These are phyloP conservation scores for Hipparchia sbordonii DNA, from an alignment of 2,888 invertebrate genomes.

Conservation along the genomic window DNA sequence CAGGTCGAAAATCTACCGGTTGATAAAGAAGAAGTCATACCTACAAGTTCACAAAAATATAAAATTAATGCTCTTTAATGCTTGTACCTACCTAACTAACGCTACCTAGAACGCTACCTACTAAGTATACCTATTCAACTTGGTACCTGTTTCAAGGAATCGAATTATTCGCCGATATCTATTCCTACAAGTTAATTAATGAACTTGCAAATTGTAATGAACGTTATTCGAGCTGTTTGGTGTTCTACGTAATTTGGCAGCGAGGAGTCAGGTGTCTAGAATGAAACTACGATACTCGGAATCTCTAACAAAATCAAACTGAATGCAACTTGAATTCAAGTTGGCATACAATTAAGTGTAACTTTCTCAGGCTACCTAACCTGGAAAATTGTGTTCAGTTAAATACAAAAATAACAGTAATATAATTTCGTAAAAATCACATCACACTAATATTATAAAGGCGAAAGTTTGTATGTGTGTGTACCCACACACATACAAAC, in stretches of 20 bases:
- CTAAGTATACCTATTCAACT: neutral
- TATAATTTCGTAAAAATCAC: too few relatives aligned
- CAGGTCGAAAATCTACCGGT: too few relatives aligned
- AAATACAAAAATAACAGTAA: too few relatives aligned
- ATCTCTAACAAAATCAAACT: constrained; percentile 25
- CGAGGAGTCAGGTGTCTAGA: constrained; percentile 19
- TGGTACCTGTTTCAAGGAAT: neutral
- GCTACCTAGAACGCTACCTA: too few relatives aligned
- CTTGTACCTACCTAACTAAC: too few relatives aligned
- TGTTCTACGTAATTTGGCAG: constrained; percentile 23
- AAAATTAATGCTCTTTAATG: too few relatives aligned
- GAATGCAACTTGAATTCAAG: constrained; percentile 21
- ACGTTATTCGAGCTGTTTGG: constrained; percentile 11
- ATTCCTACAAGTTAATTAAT: neutral
- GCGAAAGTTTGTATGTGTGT: too few relatives aligned
- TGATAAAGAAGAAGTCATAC: too few relatives aligned
- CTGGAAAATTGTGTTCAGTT: neutral
- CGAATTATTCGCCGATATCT: neutral
- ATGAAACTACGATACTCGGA: constrained; percentile 1
- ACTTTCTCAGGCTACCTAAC: constrained; percentile 13
- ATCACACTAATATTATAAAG: too few relatives aligned
- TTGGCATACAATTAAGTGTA: constrained; percentile 19
- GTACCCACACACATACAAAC: too few relatives aligned
- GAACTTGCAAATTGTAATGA: neutral
- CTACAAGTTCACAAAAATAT: too few relatives aligned